Conservation (phyloP, 2,113 vertebrate species). For the Sebastes schlegelii region DNA sequence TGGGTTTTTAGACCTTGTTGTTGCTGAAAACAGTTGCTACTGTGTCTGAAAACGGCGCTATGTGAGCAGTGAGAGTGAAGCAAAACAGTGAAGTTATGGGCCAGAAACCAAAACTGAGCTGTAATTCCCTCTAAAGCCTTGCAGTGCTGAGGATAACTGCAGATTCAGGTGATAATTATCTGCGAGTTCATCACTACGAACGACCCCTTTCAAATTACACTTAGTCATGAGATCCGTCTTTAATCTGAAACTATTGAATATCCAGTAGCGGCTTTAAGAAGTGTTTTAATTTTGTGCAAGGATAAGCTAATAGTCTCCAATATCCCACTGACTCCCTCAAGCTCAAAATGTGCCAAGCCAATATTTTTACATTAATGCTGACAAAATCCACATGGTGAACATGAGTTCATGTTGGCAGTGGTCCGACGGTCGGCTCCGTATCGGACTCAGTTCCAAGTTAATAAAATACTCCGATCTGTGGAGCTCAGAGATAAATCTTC, state of each 20-base stretch:
- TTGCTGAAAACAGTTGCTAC: neutral
- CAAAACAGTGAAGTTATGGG: neutral
- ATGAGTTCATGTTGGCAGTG: neutral
- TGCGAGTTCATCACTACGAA: neutral
- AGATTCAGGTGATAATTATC: neutral
- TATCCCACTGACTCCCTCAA: neutral
- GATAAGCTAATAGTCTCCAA: neutral
- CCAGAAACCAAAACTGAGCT: neutral
- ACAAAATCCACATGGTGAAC: constrained; percentile 18
- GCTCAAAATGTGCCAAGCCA: neutral
- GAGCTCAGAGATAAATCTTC: neutral
- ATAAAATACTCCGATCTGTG: neutral
- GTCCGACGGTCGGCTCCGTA: neutral
- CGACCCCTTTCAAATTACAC: neutral
- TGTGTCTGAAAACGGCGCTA: neutral
- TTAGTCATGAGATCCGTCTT: neutral
- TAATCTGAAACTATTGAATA: neutral
- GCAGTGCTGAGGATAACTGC: neutral
- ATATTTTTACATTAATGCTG: neutral
- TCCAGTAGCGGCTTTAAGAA: neutral
- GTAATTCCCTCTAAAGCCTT: neutral
- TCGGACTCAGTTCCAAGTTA: neutral
- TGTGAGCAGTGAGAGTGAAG: neutral
- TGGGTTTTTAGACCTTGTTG: neutral
- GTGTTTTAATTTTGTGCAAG: constrained; percentile 1